These are phyloP conservation scores for Microplitis demolitor DNA, from an alignment of 1,140 invertebrate genomes.

Conservation along the genomic window DNA sequence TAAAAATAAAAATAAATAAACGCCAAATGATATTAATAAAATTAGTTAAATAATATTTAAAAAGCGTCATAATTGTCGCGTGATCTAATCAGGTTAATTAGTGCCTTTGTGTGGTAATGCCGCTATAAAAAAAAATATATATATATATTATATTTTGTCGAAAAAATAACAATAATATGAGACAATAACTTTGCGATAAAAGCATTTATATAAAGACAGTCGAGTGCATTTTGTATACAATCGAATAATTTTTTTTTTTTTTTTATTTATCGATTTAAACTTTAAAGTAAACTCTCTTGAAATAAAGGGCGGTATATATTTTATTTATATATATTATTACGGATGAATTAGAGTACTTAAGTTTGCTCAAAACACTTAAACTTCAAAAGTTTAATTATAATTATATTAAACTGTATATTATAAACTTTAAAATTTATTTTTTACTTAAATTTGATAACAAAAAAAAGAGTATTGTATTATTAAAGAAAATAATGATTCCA, in stretches of 20 bases:
- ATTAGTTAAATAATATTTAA: not conserved
- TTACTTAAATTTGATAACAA: too few species aligned
- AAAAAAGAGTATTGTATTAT: too few species aligned
- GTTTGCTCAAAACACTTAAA: slow-evolving; percentile 5
- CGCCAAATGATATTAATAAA: not conserved
- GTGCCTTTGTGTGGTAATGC: not conserved
- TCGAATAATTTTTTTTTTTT: too few species aligned
- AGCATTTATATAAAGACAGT: too few species aligned
- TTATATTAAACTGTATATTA: not conserved
- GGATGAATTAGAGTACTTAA: slow-evolving; percentile 6
- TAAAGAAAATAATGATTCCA: too few species aligned
- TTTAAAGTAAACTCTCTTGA: not conserved
- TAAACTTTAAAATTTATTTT: too few species aligned
- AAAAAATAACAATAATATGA: not conserved
- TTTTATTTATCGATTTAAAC: too few species aligned
- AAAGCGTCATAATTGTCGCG: not conserved
- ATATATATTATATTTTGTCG: not conserved
- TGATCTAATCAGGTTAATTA: not conserved
- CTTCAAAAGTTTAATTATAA: not conserved
- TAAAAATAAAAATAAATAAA: not conserved
- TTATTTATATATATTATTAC: not conserved
- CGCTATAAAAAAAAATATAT: not conserved
- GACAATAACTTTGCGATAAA: not conserved
- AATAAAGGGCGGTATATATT: not conserved
- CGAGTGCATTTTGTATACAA: too few species aligned